phyloP scores from a whole-genome alignment of 23 tunicate species.

The Botrylloides violaceus region DNA sequence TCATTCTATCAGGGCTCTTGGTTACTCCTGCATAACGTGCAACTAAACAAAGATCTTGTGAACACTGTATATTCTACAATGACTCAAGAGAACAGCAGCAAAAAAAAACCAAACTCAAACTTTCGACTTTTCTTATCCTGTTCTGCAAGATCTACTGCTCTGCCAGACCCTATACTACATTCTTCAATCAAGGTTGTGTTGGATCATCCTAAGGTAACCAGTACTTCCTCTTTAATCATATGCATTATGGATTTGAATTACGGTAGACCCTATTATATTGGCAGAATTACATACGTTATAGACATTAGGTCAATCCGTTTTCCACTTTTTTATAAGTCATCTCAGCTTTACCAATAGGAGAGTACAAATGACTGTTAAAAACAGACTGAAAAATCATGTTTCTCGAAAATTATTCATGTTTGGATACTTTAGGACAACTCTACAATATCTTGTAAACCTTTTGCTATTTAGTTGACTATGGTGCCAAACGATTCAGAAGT shows the following conservation, averaged over 20 bases:
- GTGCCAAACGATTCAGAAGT: too few species aligned
- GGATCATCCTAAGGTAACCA: conserved; percentile 73
- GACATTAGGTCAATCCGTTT: too few species aligned
- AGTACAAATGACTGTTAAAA: background rate
- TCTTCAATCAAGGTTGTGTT: conserved; percentile 55
- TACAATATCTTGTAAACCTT: too few species aligned
- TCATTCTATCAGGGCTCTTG: conserved; percentile 34
- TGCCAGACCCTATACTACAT: conserved; percentile 60
- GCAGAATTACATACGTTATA: too few species aligned
- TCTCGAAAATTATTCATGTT: too few species aligned
- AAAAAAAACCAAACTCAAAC: conserved; percentile 14
- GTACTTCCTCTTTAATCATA: too few species aligned
- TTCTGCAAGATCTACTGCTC: conserved; percentile 28
- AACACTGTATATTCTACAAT: conserved; percentile 40
- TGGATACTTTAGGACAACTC: too few species aligned
- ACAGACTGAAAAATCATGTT: too few species aligned
- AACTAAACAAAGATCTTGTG: conserved; percentile 34
- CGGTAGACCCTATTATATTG: too few species aligned
- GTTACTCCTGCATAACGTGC: conserved; percentile 58
- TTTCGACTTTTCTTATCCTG: conserved; percentile 52
- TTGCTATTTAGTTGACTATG: too few species aligned
- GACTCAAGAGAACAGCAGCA: conserved; percentile 3
- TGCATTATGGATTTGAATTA: too few species aligned
- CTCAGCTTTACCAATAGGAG: background rate
- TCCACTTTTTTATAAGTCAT: background rate